phyloP scores from a whole-genome alignment of 1,140 invertebrate genomes.

The Drosophila prosaltans region DNA sequence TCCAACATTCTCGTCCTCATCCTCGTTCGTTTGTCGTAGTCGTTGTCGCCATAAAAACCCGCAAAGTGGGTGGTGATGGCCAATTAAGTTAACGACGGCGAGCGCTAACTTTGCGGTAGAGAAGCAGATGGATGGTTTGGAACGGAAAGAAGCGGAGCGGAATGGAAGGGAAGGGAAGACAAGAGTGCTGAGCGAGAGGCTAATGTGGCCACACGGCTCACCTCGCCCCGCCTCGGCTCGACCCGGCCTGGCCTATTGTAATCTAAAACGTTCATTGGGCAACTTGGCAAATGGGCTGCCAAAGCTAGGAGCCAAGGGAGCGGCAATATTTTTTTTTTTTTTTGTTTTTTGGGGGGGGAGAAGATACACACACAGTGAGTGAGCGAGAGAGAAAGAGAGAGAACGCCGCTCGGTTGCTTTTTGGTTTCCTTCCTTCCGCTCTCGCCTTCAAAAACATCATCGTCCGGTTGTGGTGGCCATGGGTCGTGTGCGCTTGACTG shows the following conservation, averaged over 20 bases:
- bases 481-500: conserved; percentile 78
- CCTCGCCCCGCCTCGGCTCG: conserved; percentile 19
- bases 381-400: conserved; percentile 1
- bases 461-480: conserved; percentile 30
- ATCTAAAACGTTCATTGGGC: conserved; percentile 78
- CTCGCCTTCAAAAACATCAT: conserved; percentile 5
- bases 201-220: conserved; percentile 48
- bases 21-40: neutral
- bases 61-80: conserved; percentile 81
- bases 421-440: conserved; percentile 70
- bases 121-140: conserved; percentile 40
- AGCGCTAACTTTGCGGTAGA: conserved; percentile 74
- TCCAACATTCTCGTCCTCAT: conserved; percentile 26
- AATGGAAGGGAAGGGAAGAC: conserved; percentile 27
- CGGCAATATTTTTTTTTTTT: neutral
- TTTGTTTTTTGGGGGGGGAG: neutral
- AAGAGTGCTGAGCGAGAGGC: conserved; percentile 15
- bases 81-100: conserved; percentile 80
- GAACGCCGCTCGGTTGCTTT: conserved; percentile 26
- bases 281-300: conserved; percentile 60
- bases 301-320: conserved; percentile 22
- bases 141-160: conserved; percentile 35
- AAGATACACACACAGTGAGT: too few species aligned
- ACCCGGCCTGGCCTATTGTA: conserved; percentile 63
- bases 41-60: conserved; percentile 69